Conservation (phyloP, 2,113 vertebrate genomes). For the Trochalopteron elliotii region DNA sequence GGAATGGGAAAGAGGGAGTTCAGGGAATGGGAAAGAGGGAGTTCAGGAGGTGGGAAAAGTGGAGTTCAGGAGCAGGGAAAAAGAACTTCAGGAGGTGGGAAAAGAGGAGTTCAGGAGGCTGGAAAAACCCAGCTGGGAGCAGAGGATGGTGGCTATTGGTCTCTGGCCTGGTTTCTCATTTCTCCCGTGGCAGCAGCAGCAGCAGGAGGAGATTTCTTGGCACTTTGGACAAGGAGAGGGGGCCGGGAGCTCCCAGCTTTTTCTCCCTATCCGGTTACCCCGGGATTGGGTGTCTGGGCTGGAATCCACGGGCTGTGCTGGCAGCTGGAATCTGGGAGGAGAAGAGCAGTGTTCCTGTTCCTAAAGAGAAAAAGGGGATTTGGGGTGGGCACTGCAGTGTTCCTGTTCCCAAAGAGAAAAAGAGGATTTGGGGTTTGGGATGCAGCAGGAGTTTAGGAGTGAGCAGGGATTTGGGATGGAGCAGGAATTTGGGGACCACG, state of each 20-base stretch:
- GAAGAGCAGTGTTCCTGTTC: accelerated
- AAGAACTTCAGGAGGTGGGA: too few relatives aligned
- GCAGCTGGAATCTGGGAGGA: conserved; percentile 2
- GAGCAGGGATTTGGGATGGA: too few relatives aligned
- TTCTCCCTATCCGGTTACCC: background rate
- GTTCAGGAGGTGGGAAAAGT: too few relatives aligned
- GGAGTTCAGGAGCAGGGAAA: too few relatives aligned
- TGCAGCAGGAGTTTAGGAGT: background rate
- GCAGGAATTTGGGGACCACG: too few relatives aligned
- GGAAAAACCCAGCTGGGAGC: background rate
- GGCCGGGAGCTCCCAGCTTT: background rate
- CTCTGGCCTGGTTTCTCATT: background rate
- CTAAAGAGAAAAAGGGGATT: background rate
- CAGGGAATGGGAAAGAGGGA: background rate
- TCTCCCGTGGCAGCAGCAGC: background rate
- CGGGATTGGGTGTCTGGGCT: background rate
- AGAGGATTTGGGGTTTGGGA: background rate
- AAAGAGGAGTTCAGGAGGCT: too few relatives aligned
- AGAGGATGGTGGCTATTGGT: background rate
- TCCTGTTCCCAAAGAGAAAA: too few relatives aligned
- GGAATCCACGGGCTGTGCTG: background rate
- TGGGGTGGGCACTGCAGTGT: background rate
- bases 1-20: background rate
- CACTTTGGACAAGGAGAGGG: background rate
- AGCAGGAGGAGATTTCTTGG: background rate